These are phyloP conservation scores for Tortrix viridana DNA, from an alignment of 2,888 invertebrate species.

Conservation along the genomic window DNA sequence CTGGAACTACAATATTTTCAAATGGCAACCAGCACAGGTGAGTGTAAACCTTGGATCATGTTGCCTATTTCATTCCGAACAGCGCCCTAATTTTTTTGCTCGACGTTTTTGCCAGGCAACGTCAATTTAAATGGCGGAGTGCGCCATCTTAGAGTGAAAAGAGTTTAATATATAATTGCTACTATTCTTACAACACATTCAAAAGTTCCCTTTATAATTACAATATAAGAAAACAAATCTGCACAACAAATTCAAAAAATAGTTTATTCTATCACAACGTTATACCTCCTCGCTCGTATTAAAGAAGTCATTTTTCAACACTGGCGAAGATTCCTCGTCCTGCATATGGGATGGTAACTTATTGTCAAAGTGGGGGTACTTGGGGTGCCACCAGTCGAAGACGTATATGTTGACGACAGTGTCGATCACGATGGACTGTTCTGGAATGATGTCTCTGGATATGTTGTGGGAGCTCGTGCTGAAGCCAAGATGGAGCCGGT, in stretches of 20 bases:
- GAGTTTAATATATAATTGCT: too few species aligned
- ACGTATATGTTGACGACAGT: slow-evolving; percentile 66
- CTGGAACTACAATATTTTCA: too few species aligned
- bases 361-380: slow-evolving; percentile 66
- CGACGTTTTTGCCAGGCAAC: too few species aligned
- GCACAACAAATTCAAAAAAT: slow-evolving; percentile 6
- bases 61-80: too few species aligned
- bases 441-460: slow-evolving; percentile 60
- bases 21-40: too few species aligned
- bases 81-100: too few species aligned
- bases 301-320: slow-evolving; percentile 64
- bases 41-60: too few species aligned
- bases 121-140: too few species aligned
- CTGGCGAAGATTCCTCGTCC: slow-evolving; percentile 60
- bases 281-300: slow-evolving; percentile 36
- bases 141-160: too few species aligned
- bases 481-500: slow-evolving; percentile 83
- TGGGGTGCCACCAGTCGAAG: slow-evolving; percentile 88
- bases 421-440: slow-evolving; percentile 62
- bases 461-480: slow-evolving; percentile 59
- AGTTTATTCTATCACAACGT: slow-evolving; percentile 1
- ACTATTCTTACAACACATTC: too few species aligned
- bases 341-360: slow-evolving; percentile 51
- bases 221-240: background rate
- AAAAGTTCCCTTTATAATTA: too few species aligned